These are phyloP conservation scores for Cygnus buccinator DNA, from an alignment of 2,113 vertebrate genomes.

Conservation along the genomic window DNA sequence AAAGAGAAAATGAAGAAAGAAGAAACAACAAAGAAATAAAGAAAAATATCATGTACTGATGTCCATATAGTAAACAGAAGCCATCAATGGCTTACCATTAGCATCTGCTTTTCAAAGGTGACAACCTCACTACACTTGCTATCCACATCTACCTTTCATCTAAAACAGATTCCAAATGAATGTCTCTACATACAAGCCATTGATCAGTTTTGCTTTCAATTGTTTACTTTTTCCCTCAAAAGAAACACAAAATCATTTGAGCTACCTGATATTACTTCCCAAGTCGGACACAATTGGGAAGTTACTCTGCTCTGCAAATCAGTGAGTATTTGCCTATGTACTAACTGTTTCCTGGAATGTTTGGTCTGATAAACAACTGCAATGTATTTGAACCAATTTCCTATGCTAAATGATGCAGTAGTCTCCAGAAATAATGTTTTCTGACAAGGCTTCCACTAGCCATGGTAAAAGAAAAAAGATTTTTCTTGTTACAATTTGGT, in stretches of 20 bases:
- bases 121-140: not conserved
- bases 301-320: not conserved
- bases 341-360: not conserved
- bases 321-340: not conserved
- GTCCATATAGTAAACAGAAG: slow-evolving; percentile 33
- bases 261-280: not conserved
- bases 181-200: not conserved
- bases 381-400: not conserved
- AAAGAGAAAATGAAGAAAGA: not conserved
- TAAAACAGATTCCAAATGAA: not conserved
- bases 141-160: not conserved
- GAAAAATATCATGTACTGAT: not conserved
- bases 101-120: not conserved
- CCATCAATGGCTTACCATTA: not conserved
- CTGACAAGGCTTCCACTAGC: not conserved
- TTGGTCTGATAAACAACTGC: not conserved
- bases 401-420: not conserved
- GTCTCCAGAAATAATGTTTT: not conserved
- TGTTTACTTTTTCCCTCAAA: slow-evolving; percentile 20
- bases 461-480: not conserved
- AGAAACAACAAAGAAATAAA: slow-evolving; percentile 17
- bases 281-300: not conserved
- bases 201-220: slow-evolving; percentile 6
- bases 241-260: not conserved
- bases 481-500: not conserved